phyloP scores from a whole-genome alignment of 2,113 vertebrate genomes.

The Apteryx mantelli region DNA sequence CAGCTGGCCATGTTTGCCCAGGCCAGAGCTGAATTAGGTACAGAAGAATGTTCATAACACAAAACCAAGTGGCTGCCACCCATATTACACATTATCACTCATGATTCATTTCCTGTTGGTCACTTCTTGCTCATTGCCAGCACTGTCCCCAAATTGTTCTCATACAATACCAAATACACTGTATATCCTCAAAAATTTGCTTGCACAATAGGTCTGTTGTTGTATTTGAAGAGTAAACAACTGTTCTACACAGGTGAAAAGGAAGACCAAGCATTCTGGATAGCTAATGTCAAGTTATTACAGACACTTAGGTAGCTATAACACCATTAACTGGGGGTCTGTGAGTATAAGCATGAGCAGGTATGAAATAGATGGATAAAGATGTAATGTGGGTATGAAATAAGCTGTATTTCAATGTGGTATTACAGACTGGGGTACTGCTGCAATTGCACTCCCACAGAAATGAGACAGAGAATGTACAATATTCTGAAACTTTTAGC shows the following conservation, averaged over 20 bases:
- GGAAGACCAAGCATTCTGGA: neutral
- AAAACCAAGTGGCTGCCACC: neutral
- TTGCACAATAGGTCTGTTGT: neutral
- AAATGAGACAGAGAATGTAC: neutral
- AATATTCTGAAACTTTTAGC: rapidly evolving
- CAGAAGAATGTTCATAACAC: neutral
- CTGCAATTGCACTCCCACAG: neutral
- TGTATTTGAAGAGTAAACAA: neutral
- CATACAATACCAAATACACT: neutral
- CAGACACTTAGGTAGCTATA: neutral
- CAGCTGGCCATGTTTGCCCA: neutral
- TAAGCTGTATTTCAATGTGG: neutral
- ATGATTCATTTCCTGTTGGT: neutral
- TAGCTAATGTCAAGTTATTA: neutral
- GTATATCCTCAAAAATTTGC: neutral
- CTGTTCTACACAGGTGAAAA: neutral
- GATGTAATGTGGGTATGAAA: neutral
- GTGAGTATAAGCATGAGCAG: neutral
- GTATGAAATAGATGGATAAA: neutral
- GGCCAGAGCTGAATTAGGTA: neutral
- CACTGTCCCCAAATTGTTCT: neutral
- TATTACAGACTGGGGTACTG: neutral
- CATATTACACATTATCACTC: neutral
- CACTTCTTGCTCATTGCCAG: neutral
- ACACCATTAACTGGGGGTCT: neutral